These are phyloP conservation scores for Cladopsammia gracilis DNA, from an alignment of 64 coral and sea anemone genomes.

Conservation along the genomic window DNA sequence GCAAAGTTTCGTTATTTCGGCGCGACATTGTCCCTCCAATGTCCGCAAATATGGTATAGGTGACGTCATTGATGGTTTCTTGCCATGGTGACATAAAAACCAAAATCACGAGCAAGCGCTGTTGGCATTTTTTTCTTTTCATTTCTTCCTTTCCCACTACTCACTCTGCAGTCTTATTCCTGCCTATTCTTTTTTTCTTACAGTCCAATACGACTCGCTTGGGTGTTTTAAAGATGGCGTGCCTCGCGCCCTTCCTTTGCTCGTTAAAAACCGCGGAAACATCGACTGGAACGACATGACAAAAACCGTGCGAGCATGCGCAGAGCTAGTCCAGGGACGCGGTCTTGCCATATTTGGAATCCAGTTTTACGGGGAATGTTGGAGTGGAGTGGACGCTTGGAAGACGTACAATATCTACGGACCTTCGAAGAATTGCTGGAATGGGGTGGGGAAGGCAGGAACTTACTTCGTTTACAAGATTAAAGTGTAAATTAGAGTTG, in stretches of 20 bases:
- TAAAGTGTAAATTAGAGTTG: not conserved
- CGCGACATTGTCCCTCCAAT: no score
- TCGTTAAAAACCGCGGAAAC: not conserved
- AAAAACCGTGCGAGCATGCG: slow-evolving; percentile 36
- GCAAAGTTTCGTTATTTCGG: no score
- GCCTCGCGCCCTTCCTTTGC: slow-evolving; percentile 2
- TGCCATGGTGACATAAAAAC: no score
- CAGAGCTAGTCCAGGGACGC: not conserved
- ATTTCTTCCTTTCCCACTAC: no score
- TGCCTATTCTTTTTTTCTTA: not conserved
- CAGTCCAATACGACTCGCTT: slow-evolving; percentile 31
- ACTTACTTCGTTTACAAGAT: slow-evolving; percentile 57
- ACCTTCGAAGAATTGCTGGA: slow-evolving; percentile 33
- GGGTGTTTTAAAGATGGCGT: slow-evolving; percentile 54
- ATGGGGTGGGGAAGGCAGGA: not conserved
- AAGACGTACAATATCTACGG: slow-evolving; percentile 34
- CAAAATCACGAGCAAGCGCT: no score
- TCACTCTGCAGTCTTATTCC: not conserved
- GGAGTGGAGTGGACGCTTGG: slow-evolving; percentile 28
- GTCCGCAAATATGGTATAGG: no score
- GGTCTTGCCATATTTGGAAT: slow-evolving; percentile 52
- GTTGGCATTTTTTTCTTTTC: not conserved
- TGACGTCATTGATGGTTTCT: no score
- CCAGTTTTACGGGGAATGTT: slow-evolving; percentile 63
- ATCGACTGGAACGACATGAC: slow-evolving; percentile 58